Evolutionary conservation across 2,888 invertebrate species (phyloP), one percentile per base, ranked within the genome.

Genomic region (Agrotis puta): DNA sequence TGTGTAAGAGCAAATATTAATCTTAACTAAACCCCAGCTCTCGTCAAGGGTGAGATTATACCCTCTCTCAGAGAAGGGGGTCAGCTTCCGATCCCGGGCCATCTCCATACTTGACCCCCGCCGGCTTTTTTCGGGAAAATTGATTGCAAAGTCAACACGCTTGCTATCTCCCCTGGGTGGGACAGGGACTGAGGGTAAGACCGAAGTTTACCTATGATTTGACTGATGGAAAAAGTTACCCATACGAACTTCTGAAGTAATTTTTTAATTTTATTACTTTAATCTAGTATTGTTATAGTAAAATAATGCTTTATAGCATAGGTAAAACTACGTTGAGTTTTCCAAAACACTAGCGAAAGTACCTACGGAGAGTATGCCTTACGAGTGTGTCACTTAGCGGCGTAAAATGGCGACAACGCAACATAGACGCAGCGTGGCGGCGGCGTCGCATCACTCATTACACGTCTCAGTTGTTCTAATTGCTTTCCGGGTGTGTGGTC

Each of bases 401-500:
- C 43, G n/a, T 50, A 61, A 69, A 48, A 58, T 27, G 20, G 27
- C 58, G 4, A 57, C 9, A 65, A 61, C 65, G 65, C 79, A 62
- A 77, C 70, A 43, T 63, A 61, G 63, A 77, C 69, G 78, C 74
- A 77, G 70, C 83, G 74, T 76, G 77, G 77, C 13, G n/a, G 58
- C 39, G 45, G 59, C 79, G 70, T 66, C 70, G 85, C 88, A 86
- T 88, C 90, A 87, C 89, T 93, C 92, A 93, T 93, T 93, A 92
- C 90, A 91, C 89, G 91, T 89, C 84, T 88, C 88, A 88, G 85
- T 89, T 84, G 90, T 82, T 88, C 88, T 93, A 93, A 94, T 94
- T 93, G 91, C 88, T 92, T 92, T 87, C 90, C 89, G 89, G 84
- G 80, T 70, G 64, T 70, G 50, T 74, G 65, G 58, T 27, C 50